These are phyloP conservation scores for Heliothis subflexa DNA, from an alignment of 1,140 invertebrate species.

Conservation along the genomic window DNA sequence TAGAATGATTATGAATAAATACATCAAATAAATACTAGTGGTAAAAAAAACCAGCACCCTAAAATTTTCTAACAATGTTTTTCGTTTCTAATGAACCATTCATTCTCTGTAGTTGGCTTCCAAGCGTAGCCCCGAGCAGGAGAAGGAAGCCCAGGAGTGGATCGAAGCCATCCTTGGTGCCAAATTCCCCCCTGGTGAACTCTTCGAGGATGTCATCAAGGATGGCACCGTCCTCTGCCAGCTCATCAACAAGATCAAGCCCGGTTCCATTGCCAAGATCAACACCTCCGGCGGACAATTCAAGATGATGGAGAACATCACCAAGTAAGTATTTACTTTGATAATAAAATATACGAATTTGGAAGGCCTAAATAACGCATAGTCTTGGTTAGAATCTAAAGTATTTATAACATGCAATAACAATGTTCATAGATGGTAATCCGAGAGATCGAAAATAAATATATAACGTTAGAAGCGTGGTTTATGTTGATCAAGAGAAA, in stretches of 20 bases:
- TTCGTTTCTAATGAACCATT: neutral
- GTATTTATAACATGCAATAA: no score
- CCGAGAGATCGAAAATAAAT: neutral
- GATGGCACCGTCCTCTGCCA: slow-evolving; percentile 96
- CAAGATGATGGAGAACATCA: slow-evolving; percentile 98
- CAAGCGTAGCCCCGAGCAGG: slow-evolving; percentile 95
- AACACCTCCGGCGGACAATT: slow-evolving; percentile 96
- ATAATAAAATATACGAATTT: no score
- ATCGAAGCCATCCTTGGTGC: slow-evolving; percentile 95
- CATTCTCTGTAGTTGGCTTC: slow-evolving; percentile 90
- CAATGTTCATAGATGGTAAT: no score
- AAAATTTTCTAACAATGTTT: neutral
- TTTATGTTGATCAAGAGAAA: no score
- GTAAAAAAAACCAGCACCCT: no score
- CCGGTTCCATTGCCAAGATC: slow-evolving; percentile 94
- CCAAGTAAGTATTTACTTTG: slow-evolving; percentile 87
- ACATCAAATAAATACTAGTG: no score
- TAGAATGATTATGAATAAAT: no score
- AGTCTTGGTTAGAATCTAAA: no score
- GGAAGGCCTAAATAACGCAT: no score
- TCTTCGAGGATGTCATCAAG: slow-evolving; percentile 93
- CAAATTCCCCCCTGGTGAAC: slow-evolving; percentile 92
- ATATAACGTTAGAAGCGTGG: neutral
- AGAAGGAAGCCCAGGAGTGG: slow-evolving; percentile 96
- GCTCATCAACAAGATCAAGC: slow-evolving; percentile 95